A percentile compares a stretch with the other conserved stretches of the same genome.
Conservation (phyloP, 1,140 invertebrate species). For the Meloidogyne floridensis region DNA sequence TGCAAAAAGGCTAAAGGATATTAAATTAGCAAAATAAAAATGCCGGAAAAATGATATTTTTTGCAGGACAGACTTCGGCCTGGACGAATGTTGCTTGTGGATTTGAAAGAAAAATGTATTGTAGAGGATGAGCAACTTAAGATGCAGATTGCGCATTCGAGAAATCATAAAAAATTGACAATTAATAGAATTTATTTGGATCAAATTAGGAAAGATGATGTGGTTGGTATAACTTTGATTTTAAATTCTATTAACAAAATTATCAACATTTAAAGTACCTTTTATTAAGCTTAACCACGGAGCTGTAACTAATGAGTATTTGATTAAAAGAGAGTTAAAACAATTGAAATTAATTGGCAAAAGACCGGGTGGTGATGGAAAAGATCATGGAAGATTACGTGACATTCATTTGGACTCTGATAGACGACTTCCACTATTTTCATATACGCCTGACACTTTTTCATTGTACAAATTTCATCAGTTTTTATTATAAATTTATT, state of each 20-base stretch:
- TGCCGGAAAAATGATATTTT: neutral
- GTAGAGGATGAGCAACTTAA: slow-evolving; percentile 94
- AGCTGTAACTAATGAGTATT: slow-evolving; percentile 62
- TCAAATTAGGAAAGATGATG: slow-evolving; percentile 73
- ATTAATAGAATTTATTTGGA: slow-evolving; percentile 71
- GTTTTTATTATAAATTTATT: neutral
- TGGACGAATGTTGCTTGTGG: slow-evolving; percentile 94
- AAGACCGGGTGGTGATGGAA: slow-evolving; percentile 60
- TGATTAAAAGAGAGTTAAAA: slow-evolving; percentile 57
- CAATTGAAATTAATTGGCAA: slow-evolving; percentile 41
- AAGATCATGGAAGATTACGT: slow-evolving; percentile 50
- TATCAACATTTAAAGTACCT: slow-evolving; percentile 1
- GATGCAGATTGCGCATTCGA: slow-evolving; percentile 78
- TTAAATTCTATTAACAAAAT: neutral
- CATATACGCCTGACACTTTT: slow-evolving; percentile 92
- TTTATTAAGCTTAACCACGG: slow-evolving; percentile 60
- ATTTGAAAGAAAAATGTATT: slow-evolving; percentile 84
- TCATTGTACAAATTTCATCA: slow-evolving; percentile 72
- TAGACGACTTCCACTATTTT: slow-evolving; percentile 83
- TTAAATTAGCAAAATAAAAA: slow-evolving; percentile 7
- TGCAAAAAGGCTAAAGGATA: slow-evolving; percentile 13
- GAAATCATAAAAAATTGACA: slow-evolving; percentile 87
- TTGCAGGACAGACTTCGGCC: slow-evolving; percentile 90
- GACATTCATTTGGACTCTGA: slow-evolving; percentile 74
- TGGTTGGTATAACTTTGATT: slow-evolving; percentile 49